Base-by-base conservation (phyloP, 1,140 invertebrate species). In the Pentalonia nigronervosa region DNA sequence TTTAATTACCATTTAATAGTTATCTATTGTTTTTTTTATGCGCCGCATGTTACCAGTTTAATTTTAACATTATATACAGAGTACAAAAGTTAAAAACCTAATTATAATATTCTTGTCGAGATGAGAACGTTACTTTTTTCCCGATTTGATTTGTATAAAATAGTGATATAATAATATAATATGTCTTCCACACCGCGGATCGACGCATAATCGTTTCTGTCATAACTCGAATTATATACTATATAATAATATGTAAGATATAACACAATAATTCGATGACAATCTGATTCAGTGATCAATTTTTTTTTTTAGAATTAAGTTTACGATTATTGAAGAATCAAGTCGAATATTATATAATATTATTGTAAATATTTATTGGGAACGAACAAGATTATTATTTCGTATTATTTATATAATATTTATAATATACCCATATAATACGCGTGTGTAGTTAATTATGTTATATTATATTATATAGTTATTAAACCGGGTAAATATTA, bases 211-310 rank as follows among this genome's bases (percentile, higher is more conserved):
- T 83, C 36, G 34, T 83, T 83, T 36, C 36, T 41, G 20, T 9
- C 81, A 7, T 50, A 50, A 50, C 17, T 50, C 17, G 48, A 83
- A 83, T 23, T 36, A 36, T 21, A 83, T 36, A 9, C 36, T 36
- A 36, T n/a, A 2, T 36, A 41, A 41, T 41, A 41, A 83, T 50
- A 50, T 50, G 17, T 50, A 50, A 23, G 81, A 83, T 83, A 21
- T 36, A 41, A 83, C 20, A 36, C 3, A 36, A 14, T 89, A 53
- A 53, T 89, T 53, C 34, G 20, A 36, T 53, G 87, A 89, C 87
- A 89, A 89, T 89, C 87, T 89, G 23, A 88, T 48, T 53, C 50
- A 53, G 86, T 88, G 86, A 88, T 50, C 60, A 67, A 30, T n/a
- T 67, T 67, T 60, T 67, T 17, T 23, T 21, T 48, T 50, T 50